phyloP scores from a whole-genome alignment of 2,797 vertebrate genomes.

The Tenualosa thibaudeaui region DNA sequence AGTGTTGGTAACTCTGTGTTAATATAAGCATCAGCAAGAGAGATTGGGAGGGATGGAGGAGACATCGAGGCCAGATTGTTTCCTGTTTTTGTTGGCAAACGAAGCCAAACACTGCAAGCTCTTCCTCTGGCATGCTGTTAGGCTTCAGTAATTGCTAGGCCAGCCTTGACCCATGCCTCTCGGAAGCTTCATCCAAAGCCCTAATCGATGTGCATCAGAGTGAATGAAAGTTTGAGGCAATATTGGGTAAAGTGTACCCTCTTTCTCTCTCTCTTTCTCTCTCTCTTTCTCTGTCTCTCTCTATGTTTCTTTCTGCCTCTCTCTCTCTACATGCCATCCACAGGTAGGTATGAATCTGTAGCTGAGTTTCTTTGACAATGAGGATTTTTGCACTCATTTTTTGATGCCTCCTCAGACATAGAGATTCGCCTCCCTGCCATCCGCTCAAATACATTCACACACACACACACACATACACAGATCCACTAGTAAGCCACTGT shows the following conservation, averaged over 20 bases:
- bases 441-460: not conserved
- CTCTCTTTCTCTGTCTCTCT: not conserved
- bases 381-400: not conserved
- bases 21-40: not conserved
- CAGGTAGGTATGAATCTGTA: not conserved
- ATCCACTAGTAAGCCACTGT: not conserved
- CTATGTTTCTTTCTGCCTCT: not conserved
- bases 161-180: conserved; percentile 7
- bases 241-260: not conserved
- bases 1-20: not conserved
- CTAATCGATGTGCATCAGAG: not conserved
- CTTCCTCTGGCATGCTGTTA: not conserved
- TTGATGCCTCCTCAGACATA: not conserved
- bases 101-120: not conserved
- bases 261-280: not conserved
- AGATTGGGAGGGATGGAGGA: not conserved
- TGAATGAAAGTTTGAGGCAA: not conserved
- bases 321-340: not conserved
- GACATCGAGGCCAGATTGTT: not conserved
- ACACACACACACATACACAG: not conserved
- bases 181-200: not conserved
- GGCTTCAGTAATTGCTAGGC: not conserved
- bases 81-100: conserved; percentile 23
- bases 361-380: not conserved
- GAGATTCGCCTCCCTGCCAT: not conserved